These are phyloP conservation scores for Listronotus bonariensis DNA, from an alignment of 1,140 invertebrate species.

Conservation along the genomic window DNA sequence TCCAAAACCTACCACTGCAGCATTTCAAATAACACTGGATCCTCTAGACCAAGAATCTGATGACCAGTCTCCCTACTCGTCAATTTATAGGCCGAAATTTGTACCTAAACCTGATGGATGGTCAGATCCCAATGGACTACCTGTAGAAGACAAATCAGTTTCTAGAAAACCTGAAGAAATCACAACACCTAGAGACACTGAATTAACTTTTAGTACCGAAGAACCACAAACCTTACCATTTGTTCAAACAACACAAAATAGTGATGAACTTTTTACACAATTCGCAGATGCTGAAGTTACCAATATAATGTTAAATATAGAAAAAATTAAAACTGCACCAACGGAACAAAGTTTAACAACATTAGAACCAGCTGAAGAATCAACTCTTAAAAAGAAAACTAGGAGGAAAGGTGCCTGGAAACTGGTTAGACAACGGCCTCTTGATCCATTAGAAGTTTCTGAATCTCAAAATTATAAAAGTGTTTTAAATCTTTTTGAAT, in stretches of 20 bases:
- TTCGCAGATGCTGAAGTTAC: constrained; percentile 15
- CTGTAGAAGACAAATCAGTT: background rate
- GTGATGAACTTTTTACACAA: constrained; percentile 12
- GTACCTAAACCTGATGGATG: constrained; percentile 24
- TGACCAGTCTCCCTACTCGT: constrained; percentile 51
- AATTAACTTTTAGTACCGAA: constrained; percentile 27
- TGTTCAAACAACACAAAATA: constrained; percentile 15
- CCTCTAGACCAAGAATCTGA: constrained; percentile 37
- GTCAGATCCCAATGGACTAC: constrained; percentile 11
- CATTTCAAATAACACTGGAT: constrained; percentile 52
- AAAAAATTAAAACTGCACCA: constrained; percentile 20
- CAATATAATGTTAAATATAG: constrained; percentile 18
- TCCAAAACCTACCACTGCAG: constrained; percentile 25
- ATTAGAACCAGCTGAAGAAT: constrained; percentile 1
- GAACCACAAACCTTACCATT: constrained; percentile 18
- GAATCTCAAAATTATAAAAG: constrained; percentile 64
- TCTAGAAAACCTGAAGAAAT: constrained; percentile 2
- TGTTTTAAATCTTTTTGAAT: constrained; percentile 41
- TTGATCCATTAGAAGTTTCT: constrained; percentile 68
- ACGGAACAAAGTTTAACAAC: constrained; percentile 3
- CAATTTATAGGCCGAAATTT: constrained; percentile 44
- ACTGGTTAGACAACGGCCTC: constrained; percentile 63
- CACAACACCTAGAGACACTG: constrained; percentile 19
- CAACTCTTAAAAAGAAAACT: constrained; percentile 48
- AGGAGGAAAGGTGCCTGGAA: constrained; percentile 68